Base-by-base conservation (phyloP, 2,888 invertebrate species). In the Zelleria hepariella region DNA sequence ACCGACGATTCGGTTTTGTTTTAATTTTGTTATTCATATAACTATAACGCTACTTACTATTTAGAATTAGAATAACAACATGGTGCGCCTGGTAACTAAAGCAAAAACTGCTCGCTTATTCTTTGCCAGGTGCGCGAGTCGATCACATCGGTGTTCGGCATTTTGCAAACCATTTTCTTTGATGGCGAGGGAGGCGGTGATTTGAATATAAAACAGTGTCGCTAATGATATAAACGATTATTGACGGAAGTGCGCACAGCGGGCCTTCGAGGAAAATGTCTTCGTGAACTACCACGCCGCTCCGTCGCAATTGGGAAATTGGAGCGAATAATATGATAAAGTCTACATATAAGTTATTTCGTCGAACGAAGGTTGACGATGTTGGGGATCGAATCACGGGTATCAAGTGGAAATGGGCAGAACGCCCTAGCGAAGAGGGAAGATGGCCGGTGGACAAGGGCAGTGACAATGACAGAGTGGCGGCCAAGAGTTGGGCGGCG, bases 141-240 rank as follows among this genome's bases (percentile, higher is more conserved):
- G 66, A 67, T 65, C 65, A 63, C 49, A 59, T 56, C 63, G 62
- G 59, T 64, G 63, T 66, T 61, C 65, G 64, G 61, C 64, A 66
- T 70, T 69, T 68, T 62, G 63, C 66, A 68, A 64, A 61, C 64
- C 64, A 71, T 72, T 73, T 73, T 71, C 59, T 58, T 61, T 62
- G 59, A 65, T 61, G 62, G 61, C 58, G 51, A 58, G 61, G 65
- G 65, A 66, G 62, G 66, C 71, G 66, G 54, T 26, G 25, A 15
- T 70, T 68, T 68, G 72, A 77, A 77, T 75, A 76, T 72, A 74
- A 74, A 76, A 70, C 67, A 68, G 65, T 63, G 65, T 67, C 69
- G 60, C 75, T 77, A 78, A 78, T 75, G 76, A 75, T 68, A 66
- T 68, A 73, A 76, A 75, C 75, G 71, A 75, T 76, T 74, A 75